A percentile compares a stretch with the other conserved stretches of the same genome.
phyloP scores from a whole-genome alignment of 2,113 vertebrate species.

The Terrapene triunguis region DNA sequence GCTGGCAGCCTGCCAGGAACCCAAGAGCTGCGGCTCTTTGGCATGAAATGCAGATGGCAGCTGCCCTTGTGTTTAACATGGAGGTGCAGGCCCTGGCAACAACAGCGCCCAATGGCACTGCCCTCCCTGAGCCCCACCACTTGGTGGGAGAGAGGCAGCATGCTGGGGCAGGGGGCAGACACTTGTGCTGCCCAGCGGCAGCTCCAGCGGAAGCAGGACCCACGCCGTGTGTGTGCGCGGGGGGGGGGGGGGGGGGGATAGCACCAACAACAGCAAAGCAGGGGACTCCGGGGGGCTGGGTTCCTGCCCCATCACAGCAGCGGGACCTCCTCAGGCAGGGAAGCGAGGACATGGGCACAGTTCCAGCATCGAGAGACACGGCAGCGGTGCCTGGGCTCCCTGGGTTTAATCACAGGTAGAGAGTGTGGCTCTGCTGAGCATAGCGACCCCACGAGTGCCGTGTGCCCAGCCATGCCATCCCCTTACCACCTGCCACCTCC shows the following conservation, averaged over 20 bases:
- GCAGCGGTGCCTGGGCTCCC: too few relatives aligned
- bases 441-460: too few relatives aligned
- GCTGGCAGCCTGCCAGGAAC: not conserved
- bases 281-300: not conserved
- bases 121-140: not conserved
- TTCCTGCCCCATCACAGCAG: not conserved
- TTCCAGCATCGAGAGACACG: too few relatives aligned
- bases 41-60: not conserved
- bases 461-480: too few relatives aligned
- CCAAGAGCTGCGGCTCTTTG: not conserved
- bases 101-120: not conserved
- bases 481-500: too few relatives aligned
- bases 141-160: not conserved
- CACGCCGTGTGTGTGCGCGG: too few relatives aligned
- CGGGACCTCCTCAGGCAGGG: not conserved
- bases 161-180: not conserved
- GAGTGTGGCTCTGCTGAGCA: too few relatives aligned
- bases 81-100: not conserved
- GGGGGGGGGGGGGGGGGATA: too few relatives aligned
- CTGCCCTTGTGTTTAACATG: not conserved
- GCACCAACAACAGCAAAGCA: too few relatives aligned
- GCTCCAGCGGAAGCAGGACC: not conserved
- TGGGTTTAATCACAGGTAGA: too few relatives aligned
- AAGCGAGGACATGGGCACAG: not conserved
- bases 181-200: not conserved